Conservation (phyloP, 2,888 invertebrate genomes). For the Leucophora obtusa region DNA sequence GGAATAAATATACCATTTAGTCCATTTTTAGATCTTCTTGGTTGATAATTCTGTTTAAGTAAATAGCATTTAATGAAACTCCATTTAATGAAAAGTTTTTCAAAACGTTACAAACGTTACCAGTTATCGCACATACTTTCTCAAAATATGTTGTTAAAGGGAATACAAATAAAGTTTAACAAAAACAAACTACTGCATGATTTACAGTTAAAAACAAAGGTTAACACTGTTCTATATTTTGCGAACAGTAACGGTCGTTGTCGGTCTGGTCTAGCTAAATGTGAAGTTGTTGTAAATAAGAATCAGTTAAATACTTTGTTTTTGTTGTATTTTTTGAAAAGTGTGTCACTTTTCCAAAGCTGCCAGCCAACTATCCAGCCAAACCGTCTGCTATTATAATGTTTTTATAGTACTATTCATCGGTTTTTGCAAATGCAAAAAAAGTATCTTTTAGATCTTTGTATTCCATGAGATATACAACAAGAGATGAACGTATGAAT, state of each 20-base stretch:
- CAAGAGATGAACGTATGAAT: background rate
- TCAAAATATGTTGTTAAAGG: background rate
- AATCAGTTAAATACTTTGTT: background rate
- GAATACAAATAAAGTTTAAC: background rate
- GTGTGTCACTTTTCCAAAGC: background rate
- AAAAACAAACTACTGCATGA: background rate
- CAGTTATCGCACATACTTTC: background rate
- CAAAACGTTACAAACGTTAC: background rate
- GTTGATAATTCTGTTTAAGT: no score
- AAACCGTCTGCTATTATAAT: background rate
- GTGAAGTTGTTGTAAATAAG: background rate
- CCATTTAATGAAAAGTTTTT: background rate
- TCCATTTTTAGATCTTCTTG: no score
- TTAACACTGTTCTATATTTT: background rate
- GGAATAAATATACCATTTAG: no score
- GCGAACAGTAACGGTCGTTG: background rate
- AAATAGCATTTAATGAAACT: no score
- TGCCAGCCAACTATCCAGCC: background rate
- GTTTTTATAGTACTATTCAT: background rate
- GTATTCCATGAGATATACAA: background rate
- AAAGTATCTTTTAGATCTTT: constrained; percentile 1
- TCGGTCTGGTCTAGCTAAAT: background rate
- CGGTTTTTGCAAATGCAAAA: background rate
- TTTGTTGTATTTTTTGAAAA: background rate
- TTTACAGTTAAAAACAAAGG: background rate